A percentile compares a stretch with the other conserved stretches of the same genome.
Evolutionary conservation across 2,888 invertebrate species (phyloP).

Genomic region (Drosophila diplacantha): DNA sequence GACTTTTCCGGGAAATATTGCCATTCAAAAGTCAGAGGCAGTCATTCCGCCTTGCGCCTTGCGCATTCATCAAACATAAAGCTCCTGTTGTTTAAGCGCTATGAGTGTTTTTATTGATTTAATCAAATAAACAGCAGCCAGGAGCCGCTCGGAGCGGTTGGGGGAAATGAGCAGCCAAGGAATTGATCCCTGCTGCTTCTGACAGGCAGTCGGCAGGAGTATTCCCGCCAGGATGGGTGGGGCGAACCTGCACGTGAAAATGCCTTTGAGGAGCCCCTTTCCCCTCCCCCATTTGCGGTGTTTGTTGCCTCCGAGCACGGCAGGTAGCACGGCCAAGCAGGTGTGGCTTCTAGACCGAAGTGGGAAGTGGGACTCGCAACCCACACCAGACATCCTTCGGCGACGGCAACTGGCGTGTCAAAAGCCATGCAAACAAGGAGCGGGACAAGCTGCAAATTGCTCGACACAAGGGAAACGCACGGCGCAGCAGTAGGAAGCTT

Average conservation of each 20-base stretch:
- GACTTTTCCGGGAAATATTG: constrained; percentile 8
- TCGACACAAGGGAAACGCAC: constrained; percentile 15
- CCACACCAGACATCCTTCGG: background rate
- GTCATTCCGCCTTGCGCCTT: constrained; percentile 3
- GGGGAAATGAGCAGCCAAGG: constrained; percentile 16
- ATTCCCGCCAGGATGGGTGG: background rate
- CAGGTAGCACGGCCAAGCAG: constrained; percentile 7
- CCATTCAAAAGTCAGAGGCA: constrained; percentile 28
- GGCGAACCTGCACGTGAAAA: constrained; percentile 15
- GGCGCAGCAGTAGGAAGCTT: constrained; percentile 16
- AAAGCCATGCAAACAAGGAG: constrained; percentile 38
- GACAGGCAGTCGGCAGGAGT: constrained; percentile 18
- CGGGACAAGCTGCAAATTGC: constrained; percentile 29
- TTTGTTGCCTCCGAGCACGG: constrained; percentile 2
- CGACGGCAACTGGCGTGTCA: constrained; percentile 32
- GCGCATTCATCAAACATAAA: constrained; percentile 59
- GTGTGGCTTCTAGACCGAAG: constrained; percentile 8
- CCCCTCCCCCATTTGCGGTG: constrained; percentile 5
- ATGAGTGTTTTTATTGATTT: constrained; percentile 45
- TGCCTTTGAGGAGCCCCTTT: background rate
- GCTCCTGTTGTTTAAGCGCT: constrained; percentile 44
- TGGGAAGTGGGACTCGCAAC: background rate
- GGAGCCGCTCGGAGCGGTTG: constrained; percentile 4
- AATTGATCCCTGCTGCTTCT: constrained; percentile 22
- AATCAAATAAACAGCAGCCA: constrained; percentile 46